A percentile compares a stretch with the other conserved stretches of the same genome.
Evolutionary conservation across 1,140 invertebrate species (phyloP).

Genomic region (Eufriesea mexicana): DNA sequence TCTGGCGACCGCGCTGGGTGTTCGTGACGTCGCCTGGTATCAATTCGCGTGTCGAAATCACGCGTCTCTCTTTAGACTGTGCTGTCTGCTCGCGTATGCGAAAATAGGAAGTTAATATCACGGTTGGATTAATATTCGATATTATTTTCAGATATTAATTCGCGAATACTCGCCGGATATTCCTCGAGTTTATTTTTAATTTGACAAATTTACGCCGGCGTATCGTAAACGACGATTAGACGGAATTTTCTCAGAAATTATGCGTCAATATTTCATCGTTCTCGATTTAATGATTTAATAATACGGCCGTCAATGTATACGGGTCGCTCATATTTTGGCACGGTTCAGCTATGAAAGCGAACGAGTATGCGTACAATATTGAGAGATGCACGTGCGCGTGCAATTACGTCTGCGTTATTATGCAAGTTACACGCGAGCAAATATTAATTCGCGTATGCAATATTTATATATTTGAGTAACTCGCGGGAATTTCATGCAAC

Average conservation of each 20-base stretch:
- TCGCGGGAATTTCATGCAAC: neutral
- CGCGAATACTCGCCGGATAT: neutral
- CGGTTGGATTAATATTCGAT: neutral
- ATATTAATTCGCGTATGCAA: constrained; percentile 20
- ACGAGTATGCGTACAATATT: neutral
- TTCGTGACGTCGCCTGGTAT: constrained; percentile 21
- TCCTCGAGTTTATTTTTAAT: neutral
- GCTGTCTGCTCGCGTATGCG: neutral
- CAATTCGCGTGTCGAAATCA: constrained; percentile 40
- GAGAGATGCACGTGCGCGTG: neutral
- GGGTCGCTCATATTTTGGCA: neutral
- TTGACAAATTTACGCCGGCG: neutral
- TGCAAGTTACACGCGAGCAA: neutral
- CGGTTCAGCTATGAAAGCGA: neutral
- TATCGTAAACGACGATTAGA: neutral
- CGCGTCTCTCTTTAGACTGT: constrained; percentile 26
- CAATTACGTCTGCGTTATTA: constrained; percentile 8
- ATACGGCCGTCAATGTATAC: neutral
- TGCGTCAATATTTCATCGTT: neutral
- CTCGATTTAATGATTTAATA: neutral
- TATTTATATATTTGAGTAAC: neutral
- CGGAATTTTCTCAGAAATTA: neutral
- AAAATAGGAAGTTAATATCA: neutral
- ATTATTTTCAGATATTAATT: too few relatives aligned
- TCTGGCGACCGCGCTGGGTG: constrained; percentile 31